Percentiles rank a stretch among this genome's conserved stretches.
phyloP scores from a whole-genome alignment of 1,140 invertebrate genomes.

The Microplitis demolitor region DNA sequence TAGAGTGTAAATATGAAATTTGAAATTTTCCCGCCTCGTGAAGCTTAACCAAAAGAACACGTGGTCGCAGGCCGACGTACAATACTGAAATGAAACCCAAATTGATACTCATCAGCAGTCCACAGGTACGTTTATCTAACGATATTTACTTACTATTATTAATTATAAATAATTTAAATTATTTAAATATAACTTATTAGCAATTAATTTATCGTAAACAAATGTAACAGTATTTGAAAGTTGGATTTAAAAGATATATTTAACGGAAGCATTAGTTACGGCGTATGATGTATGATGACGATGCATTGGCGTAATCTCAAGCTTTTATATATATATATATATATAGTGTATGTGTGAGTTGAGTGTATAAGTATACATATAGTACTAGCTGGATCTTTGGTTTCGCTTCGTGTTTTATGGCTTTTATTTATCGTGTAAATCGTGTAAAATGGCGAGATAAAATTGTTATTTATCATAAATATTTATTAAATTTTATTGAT shows the following conservation, averaged over 20 bases:
- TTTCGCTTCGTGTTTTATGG: too few species aligned
- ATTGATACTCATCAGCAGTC: background rate
- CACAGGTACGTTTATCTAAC: background rate
- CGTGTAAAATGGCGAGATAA: too few species aligned
- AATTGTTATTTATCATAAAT: too few species aligned
- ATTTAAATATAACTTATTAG: too few species aligned
- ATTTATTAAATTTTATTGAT: too few species aligned
- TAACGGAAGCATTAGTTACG: background rate
- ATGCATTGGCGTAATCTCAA: slow-evolving; percentile 37
- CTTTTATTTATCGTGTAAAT: too few species aligned
- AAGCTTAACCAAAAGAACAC: background rate
- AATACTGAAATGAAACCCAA: background rate
- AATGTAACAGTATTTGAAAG: too few species aligned
- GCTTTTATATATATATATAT: slow-evolving; percentile 23
- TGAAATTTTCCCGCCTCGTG: background rate
- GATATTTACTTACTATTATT: background rate
- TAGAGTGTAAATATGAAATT: background rate
- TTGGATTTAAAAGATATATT: too few species aligned
- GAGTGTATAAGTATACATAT: too few species aligned
- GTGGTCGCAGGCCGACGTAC: background rate
- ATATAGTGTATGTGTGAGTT: too few species aligned
- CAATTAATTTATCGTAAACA: too few species aligned
- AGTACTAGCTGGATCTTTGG: too few species aligned
- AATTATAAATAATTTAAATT: background rate
- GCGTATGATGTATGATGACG: slow-evolving; percentile 20